Evolutionary conservation across 2,113 vertebrate genomes (phyloP).

Genomic region (Phalacrocorax brasilianus): DNA sequence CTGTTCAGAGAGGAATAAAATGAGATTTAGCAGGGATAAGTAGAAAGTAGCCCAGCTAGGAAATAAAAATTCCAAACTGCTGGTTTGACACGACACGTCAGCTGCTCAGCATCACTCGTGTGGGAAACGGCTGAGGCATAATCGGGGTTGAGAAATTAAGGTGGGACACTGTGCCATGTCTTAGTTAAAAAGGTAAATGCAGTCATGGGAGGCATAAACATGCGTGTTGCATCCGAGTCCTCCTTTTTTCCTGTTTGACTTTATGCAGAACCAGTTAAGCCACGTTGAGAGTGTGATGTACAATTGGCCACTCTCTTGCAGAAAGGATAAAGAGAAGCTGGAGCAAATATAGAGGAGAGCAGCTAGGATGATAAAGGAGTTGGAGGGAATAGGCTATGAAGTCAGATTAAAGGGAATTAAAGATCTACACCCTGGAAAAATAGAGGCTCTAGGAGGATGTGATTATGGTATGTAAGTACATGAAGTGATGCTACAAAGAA

Average conservation of each 20-base stretch:
- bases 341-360: constrained; percentile 30
- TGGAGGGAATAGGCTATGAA: constrained; percentile 53
- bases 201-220: constrained; percentile 51
- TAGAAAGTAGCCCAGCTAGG: constrained; percentile 54
- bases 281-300: constrained; percentile 1
- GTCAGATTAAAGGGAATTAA: constrained; percentile 62
- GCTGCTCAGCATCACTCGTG: constrained; percentile 39
- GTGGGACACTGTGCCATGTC: constrained; percentile 16
- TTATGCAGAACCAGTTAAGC: constrained; percentile 54
- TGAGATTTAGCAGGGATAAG: constrained; percentile 67
- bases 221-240: not conserved
- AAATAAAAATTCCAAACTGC: constrained; percentile 59
- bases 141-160: constrained; percentile 47
- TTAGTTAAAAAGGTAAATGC: constrained; percentile 31
- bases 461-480: constrained; percentile 68
- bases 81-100: constrained; percentile 44
- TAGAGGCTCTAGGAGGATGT: constrained; percentile 37
- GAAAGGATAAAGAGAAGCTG: constrained; percentile 27
- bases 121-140: constrained; percentile 46
- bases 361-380: constrained; percentile 18
- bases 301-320: constrained; percentile 40
- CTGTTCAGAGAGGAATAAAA: constrained; percentile 65
- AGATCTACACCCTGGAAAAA: constrained; percentile 40
- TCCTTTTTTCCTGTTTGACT: not conserved
- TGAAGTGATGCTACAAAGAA: constrained; percentile 70